A percentile compares a stretch with the other conserved stretches of the same genome.
Evolutionary conservation across 2,797 vertebrate species (phyloP).

Genomic region (Sebastes taczanowskii): DNA sequence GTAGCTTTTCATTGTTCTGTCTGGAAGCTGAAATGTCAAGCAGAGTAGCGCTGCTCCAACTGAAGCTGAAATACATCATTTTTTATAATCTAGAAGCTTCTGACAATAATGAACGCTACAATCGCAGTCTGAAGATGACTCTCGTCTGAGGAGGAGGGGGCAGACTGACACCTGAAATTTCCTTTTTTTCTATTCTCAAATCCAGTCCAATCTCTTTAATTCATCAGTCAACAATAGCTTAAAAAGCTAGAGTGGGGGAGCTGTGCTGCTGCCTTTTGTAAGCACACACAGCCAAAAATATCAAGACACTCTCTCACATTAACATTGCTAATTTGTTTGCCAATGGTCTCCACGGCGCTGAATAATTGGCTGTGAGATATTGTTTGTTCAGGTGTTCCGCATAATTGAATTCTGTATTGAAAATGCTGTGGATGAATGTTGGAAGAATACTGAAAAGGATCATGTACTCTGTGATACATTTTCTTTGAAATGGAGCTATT

Average conservation of each 20-base stretch:
- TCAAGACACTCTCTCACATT: slow-evolving; percentile 80
- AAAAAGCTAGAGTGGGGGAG: slow-evolving; percentile 31
- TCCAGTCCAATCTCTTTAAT: slow-evolving; percentile 78
- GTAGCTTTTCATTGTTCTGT: slow-evolving; percentile 78
- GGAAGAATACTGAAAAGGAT: slow-evolving; percentile 72
- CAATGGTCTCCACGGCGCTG: slow-evolving; percentile 76
- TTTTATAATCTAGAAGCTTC: slow-evolving; percentile 52
- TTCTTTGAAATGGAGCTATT: slow-evolving; percentile 70
- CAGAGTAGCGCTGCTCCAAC: slow-evolving; percentile 53
- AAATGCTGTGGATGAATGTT: slow-evolving; percentile 73
- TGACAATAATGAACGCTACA: slow-evolving; percentile 53
- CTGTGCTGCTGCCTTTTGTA: slow-evolving; percentile 67
- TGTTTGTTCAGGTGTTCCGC: slow-evolving; percentile 86
- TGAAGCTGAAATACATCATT: slow-evolving; percentile 55
- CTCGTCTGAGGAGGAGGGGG: slow-evolving; percentile 34
- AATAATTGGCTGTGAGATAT: slow-evolving; percentile 83
- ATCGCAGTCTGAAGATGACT: slow-evolving; percentile 35
- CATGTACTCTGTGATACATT: slow-evolving; percentile 67
- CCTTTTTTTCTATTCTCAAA: slow-evolving; percentile 63
- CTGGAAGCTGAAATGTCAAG: slow-evolving; percentile 74
- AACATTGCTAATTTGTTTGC: slow-evolving; percentile 85
- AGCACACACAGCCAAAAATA: slow-evolving; percentile 76
- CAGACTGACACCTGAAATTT: slow-evolving; percentile 69
- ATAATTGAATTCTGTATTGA: slow-evolving; percentile 84
- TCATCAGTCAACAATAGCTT: slow-evolving; percentile 76